A percentile compares a stretch with the other conserved stretches of the same genome.
Conservation (phyloP, 2,797 vertebrate genomes). For the Artibeus jamaicensis region DNA sequence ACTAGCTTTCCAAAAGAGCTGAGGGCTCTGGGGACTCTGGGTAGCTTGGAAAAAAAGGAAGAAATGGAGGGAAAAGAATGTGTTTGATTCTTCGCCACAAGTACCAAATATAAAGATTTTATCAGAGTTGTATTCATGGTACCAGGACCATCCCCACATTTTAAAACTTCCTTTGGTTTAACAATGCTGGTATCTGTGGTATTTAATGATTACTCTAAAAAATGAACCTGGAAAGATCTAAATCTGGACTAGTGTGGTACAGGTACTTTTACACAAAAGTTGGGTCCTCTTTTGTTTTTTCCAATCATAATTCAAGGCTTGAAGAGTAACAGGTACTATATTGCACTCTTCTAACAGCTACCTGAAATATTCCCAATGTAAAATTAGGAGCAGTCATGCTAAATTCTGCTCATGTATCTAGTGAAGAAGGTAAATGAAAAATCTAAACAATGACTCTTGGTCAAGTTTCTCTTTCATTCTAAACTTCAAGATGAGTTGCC, state of each 20-base stretch:
- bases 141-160: not conserved
- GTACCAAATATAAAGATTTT: not conserved
- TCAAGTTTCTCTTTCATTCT: not conserved
- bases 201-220: not conserved
- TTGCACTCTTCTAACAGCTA: not conserved
- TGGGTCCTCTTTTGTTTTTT: not conserved
- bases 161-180: not conserved
- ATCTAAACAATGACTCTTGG: not conserved
- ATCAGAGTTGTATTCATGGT: not conserved
- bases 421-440: not conserved
- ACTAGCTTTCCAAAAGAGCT: slow-evolving; percentile 31
- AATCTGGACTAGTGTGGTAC: not conserved
- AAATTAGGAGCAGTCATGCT: not conserved
- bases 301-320: not conserved
- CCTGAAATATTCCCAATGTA: not conserved
- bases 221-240: not conserved
- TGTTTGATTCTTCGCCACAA: not conserved
- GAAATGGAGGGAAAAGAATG: slow-evolving; percentile 23
- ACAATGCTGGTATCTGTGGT: not conserved
- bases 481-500: not conserved
- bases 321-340: not conserved
- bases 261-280: not conserved
- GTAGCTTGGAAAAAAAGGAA: slow-evolving; percentile 12
- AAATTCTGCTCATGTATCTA: not conserved
- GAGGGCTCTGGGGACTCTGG: not conserved